These are phyloP conservation scores for Rutpela maculata DNA, from an alignment of 2,888 invertebrate genomes.

Conservation along the genomic window DNA sequence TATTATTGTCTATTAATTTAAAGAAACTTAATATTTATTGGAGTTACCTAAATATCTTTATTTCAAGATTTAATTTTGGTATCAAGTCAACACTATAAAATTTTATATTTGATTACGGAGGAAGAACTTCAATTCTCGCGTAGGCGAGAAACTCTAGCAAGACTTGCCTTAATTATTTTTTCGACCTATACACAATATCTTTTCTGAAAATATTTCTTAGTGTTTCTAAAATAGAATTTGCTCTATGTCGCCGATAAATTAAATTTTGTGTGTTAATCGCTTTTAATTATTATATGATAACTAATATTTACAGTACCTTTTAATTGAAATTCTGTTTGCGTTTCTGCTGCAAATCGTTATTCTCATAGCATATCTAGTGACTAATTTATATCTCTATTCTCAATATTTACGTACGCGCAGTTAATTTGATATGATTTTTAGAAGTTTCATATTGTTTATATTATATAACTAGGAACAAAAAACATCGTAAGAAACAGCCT, in stretches of 20 bases:
- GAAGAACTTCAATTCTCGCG: not conserved
- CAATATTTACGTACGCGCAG: not conserved
- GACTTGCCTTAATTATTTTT: too few species aligned
- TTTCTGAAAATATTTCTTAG: not conserved
- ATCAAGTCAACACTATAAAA: not conserved
- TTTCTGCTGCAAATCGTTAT: not conserved
- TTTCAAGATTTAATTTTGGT: not conserved
- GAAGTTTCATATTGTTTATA: too few species aligned
- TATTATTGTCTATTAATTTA: conserved; percentile 4
- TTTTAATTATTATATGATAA: not conserved
- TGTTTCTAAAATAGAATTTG: not conserved
- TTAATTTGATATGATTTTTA: not conserved
- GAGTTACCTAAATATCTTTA: not conserved
- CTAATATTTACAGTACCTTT: not conserved
- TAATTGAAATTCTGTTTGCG: not conserved
- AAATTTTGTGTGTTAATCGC: too few species aligned
- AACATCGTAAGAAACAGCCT: too few species aligned
- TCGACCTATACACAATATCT: not conserved
- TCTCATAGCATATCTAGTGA: not conserved
- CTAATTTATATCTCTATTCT: not conserved
- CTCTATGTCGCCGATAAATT: too few species aligned
- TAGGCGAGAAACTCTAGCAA: not conserved
- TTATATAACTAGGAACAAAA: too few species aligned
- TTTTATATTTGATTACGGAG: not conserved
- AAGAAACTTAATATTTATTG: not conserved